Conservation (phyloP, 2,888 invertebrate species). For the Chorisops tibialis region DNA sequence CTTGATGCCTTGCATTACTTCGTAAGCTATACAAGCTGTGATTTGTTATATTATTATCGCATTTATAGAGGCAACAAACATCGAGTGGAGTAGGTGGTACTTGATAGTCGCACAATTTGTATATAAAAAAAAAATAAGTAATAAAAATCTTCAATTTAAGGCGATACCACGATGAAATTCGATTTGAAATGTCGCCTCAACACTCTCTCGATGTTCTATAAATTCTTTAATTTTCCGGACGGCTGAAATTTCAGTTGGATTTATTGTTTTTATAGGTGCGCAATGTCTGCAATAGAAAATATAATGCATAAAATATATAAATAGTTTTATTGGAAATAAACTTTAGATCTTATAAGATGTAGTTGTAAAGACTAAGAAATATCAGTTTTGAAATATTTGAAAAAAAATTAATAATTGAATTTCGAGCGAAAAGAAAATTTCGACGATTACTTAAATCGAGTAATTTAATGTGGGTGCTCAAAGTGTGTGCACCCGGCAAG, state of each 20-base stretch:
- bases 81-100: no score
- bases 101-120: no score
- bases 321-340: background rate
- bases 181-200: no score
- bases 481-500: conserved; percentile 11
- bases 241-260: background rate
- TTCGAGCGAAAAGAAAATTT: conserved; percentile 1
- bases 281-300: no score
- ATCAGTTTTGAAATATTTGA: background rate
- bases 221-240: background rate
- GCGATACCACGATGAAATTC: no score
- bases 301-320: conserved; percentile 8
- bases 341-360: background rate
- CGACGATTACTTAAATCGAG: conserved; percentile 12
- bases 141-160: no score
- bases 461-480: conserved; percentile 4
- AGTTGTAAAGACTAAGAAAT: background rate
- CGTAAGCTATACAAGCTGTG: no score
- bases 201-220: no score
- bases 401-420: background rate
- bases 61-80: no score
- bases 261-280: background rate
- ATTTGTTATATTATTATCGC: no score
- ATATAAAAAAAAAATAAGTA: no score
- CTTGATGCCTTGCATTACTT: no score